phyloP scores from a whole-genome alignment of 2,797 vertebrate genomes.

The Eutrigla gurnardus region DNA sequence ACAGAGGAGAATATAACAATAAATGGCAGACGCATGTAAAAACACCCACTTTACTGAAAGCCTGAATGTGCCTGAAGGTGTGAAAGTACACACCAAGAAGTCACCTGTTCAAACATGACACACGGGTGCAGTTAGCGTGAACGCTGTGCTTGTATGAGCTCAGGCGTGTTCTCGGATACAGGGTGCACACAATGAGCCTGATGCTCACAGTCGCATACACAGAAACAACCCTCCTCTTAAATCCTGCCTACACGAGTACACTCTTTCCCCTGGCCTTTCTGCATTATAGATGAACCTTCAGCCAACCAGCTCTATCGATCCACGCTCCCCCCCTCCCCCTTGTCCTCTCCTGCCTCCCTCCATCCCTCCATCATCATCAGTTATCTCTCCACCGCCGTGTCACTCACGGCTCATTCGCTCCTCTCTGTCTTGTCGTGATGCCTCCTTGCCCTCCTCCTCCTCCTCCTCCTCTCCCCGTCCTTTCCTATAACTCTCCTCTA shows the following conservation, averaged over 20 bases:
- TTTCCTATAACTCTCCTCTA: constrained; percentile 66
- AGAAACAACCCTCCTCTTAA: constrained; percentile 48
- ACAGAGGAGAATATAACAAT: not conserved
- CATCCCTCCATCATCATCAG: constrained; percentile 53
- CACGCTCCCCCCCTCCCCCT: constrained; percentile 1
- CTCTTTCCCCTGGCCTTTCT: constrained; percentile 65
- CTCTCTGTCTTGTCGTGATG: constrained; percentile 52
- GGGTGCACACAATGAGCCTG: constrained; percentile 39
- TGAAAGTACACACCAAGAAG: constrained; percentile 12
- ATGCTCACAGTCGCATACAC: constrained; percentile 19
- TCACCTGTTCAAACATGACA: constrained; percentile 43
- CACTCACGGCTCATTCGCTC: constrained; percentile 59
- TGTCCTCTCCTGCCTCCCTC: constrained; percentile 8
- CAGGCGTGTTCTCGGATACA: constrained; percentile 35
- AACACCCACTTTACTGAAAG: not conserved
- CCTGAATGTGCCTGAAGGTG: not conserved
- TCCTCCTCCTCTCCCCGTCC: constrained; percentile 36
- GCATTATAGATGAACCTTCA: constrained; percentile 80
- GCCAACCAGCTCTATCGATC: constrained; percentile 64
- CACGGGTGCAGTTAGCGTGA: not conserved
- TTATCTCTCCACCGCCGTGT: constrained; percentile 55
- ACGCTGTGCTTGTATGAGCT: constrained; percentile 51
- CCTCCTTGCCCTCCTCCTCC: constrained; percentile 23
- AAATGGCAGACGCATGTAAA: not conserved
- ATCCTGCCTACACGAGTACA: constrained; percentile 59